Evolutionary conservation across 2,888 invertebrate species (phyloP).

Genomic region (Temnothorax unifasciatus): DNA sequence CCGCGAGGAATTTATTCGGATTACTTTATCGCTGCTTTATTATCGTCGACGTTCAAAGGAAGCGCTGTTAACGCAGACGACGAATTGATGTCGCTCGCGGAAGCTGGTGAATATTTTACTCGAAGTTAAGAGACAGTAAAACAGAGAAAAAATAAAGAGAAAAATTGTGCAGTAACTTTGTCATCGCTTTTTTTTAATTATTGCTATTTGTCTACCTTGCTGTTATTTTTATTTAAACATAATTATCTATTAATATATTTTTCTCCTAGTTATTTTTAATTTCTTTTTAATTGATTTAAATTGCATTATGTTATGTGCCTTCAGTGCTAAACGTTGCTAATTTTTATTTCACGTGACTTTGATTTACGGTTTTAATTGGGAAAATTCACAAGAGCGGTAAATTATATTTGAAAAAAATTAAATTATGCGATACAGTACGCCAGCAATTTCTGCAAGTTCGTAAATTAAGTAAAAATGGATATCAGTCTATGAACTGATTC

Average conservation of each 20-base stretch:
- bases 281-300: constrained; percentile 1
- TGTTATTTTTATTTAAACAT: constrained; percentile 6
- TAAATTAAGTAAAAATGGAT: constrained; percentile 13
- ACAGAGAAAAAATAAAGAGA: not conserved
- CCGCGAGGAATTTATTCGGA: constrained; percentile 57
- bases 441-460: not conserved
- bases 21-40: constrained; percentile 57
- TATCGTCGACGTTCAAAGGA: constrained; percentile 41
- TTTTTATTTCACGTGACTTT: constrained; percentile 2
- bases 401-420: constrained; percentile 21
- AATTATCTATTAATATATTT: not conserved
- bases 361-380: constrained; percentile 13
- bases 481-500: not conserved
- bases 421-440: not conserved
- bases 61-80: constrained; percentile 22
- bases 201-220: not conserved
- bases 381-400: not conserved
- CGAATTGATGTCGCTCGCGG: constrained; percentile 23
- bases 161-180: not conserved
- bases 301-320: not conserved
- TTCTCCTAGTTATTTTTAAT: constrained; percentile 13
- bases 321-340: not conserved
- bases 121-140: constrained; percentile 1
- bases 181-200: constrained; percentile 10
- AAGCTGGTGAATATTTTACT: constrained; percentile 18